Evolutionary conservation across 2,888 invertebrate genomes (phyloP), one percentile per base, ranked within the genome.

Genomic region (Drosophila crucigera): DNA sequence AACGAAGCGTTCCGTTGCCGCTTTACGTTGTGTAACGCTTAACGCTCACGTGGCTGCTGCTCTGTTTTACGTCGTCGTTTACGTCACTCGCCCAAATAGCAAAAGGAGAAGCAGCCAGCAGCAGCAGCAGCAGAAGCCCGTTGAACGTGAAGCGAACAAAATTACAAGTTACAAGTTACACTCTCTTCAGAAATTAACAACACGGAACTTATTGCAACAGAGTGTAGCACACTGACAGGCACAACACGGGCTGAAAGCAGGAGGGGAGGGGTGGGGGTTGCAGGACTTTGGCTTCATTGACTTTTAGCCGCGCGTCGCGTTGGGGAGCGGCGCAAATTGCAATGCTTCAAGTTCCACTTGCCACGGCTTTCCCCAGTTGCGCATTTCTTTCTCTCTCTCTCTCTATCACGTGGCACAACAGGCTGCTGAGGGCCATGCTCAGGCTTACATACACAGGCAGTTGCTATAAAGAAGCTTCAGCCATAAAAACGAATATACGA

Each of bases 151-250:
- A 76, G 71, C 73, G 64, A 70, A 80, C 79, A 82, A 82, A 86
- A 78, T 88, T 84, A 81, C 88, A 89, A 89, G 86, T 83, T 86
- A 81, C 88, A 87, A 89, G 86, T 83, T 89, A 82, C 88, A 84
- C 84, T 89, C 89, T 89, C 80, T 89, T 89, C 75, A 76, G 83
- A 77, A 91, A 88, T 91, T 91, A 91, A 91, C 91, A 91, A 85
- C 85, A 80, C 81, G 91, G 89, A 91, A 91, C 91, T 90, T 90
- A 90, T 90, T 79, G 90, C 89, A 76, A 71, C 76, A 63, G 66
- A 74, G 71, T 70, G 65, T 65, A 55, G 50, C 22, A 67, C 25
- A 25, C 35, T 14, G 25, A 22, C 39, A 53, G 50, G 5, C 75
- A 43, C 41, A 6, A 19, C 22, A 3, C 30, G 28, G 7, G 37